phyloP scores from a whole-genome alignment of 2,113 vertebrate genomes.

The Drymodes brunneopygia region DNA sequence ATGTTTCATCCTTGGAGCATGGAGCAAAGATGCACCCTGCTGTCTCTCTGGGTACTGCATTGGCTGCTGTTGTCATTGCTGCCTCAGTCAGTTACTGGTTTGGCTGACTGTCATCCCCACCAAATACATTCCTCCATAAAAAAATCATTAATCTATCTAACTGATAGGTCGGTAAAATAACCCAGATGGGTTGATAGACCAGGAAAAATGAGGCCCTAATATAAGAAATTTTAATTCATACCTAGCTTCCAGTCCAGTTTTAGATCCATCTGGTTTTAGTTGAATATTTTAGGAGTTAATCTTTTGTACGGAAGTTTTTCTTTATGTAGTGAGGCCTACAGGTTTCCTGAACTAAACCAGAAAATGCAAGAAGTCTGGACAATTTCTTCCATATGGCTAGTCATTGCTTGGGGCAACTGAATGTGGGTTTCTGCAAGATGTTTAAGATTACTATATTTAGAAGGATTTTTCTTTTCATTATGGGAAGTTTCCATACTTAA shows the following conservation, averaged over 20 bases:
- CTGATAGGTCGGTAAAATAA: not conserved
- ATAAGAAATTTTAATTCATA: not conserved
- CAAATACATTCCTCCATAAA: not conserved
- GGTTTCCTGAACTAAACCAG: constrained; percentile 36
- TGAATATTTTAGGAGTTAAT: not conserved
- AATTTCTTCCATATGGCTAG: not conserved
- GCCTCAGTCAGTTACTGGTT: not conserved
- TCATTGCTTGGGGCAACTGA: not conserved
- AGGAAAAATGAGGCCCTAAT: not conserved
- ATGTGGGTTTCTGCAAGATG: not conserved
- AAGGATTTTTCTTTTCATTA: not conserved
- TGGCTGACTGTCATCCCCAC: not conserved
- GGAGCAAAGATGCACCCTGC: constrained; percentile 56
- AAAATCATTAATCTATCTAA: not conserved
- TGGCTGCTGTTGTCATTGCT: not conserved
- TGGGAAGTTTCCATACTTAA: not conserved
- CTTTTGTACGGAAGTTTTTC: not conserved
- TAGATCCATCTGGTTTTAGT: not conserved
- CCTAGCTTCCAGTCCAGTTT: not conserved
- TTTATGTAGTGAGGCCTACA: constrained; percentile 8
- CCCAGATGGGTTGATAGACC: not conserved
- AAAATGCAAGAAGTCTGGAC: constrained; percentile 12
- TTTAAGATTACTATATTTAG: constrained; percentile 19
- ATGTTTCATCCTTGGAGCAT: not conserved
- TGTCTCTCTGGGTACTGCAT: constrained; percentile 14